Conservation (phyloP, 1,140 invertebrate genomes). For the Alviniconcha marisindica region DNA sequence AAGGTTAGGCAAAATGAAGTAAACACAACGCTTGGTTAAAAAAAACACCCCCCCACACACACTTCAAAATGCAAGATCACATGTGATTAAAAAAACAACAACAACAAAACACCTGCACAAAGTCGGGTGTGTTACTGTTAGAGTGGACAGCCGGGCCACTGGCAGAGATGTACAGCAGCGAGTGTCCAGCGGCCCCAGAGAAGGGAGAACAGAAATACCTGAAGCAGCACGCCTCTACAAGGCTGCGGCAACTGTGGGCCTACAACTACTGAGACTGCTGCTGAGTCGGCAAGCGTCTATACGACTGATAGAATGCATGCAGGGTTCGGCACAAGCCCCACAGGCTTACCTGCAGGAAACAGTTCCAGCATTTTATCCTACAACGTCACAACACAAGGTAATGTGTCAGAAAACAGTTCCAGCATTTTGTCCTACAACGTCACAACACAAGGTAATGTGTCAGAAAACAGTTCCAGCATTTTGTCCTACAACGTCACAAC, state of each 20-base stretch:
- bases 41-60: too few relatives aligned
- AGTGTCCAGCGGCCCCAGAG: too few relatives aligned
- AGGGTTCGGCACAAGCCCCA: background rate
- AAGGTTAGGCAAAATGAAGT: too few relatives aligned
- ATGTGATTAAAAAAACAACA: too few relatives aligned
- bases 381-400: background rate
- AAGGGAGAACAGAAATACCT: too few relatives aligned
- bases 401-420: background rate
- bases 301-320: slow-evolving; percentile 24
- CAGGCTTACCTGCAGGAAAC: slow-evolving; percentile 22
- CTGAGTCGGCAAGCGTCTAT: slow-evolving; percentile 5
- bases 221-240: background rate
- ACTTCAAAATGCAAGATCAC: too few relatives aligned
- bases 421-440: background rate
- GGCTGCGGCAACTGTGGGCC: background rate
- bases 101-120: too few relatives aligned
- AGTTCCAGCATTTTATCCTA: slow-evolving; percentile 16
- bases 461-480: background rate
- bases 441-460: background rate
- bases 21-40: too few relatives aligned
- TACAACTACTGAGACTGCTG: slow-evolving; percentile 20
- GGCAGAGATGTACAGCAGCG: too few relatives aligned
- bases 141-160: too few relatives aligned
- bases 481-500: too few relatives aligned
- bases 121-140: too few relatives aligned